Evolutionary conservation across 2,888 invertebrate species (phyloP).

Genomic region (Rhagophthalmus giganteus): DNA sequence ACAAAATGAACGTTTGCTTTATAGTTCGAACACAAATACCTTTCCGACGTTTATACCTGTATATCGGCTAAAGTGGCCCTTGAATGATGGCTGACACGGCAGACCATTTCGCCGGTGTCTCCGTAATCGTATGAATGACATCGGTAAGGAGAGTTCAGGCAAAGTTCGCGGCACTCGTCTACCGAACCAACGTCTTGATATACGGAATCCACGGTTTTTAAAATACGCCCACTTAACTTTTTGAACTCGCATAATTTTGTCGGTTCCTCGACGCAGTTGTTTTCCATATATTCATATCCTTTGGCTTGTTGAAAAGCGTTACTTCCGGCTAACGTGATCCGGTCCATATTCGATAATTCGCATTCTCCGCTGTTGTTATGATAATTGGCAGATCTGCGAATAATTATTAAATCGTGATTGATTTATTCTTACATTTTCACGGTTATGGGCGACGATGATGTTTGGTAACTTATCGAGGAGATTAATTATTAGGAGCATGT

Average conservation of each 20-base stretch:
- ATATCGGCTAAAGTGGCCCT: conserved; percentile 86
- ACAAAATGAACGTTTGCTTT: conserved; percentile 22
- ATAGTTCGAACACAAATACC: neutral
- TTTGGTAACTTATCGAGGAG: too few species aligned
- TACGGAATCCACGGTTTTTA: conserved; percentile 92
- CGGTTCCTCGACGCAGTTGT: conserved; percentile 93
- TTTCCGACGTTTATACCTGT: conserved; percentile 61
- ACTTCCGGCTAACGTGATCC: conserved; percentile 83
- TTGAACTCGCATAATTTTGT: conserved; percentile 93
- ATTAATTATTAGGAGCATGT: too few species aligned
- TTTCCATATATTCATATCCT: conserved; percentile 81
- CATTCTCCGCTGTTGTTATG: conserved; percentile 83
- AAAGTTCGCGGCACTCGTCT: conserved; percentile 86
- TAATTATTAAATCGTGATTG: too few species aligned
- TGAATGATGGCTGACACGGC: conserved; percentile 89
- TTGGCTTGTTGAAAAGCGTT: conserved; percentile 65
- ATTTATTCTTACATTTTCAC: too few species aligned
- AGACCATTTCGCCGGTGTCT: conserved; percentile 91
- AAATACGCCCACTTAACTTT: conserved; percentile 80
- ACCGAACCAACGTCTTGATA: conserved; percentile 85
- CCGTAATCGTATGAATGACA: conserved; percentile 95
- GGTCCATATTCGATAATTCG: conserved; percentile 88
- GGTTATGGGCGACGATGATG: too few species aligned
- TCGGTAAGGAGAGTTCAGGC: conserved; percentile 85
- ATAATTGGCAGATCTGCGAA: conserved; percentile 87